phyloP scores from a whole-genome alignment of 2,888 invertebrate species.

The Julus scanicus region DNA sequence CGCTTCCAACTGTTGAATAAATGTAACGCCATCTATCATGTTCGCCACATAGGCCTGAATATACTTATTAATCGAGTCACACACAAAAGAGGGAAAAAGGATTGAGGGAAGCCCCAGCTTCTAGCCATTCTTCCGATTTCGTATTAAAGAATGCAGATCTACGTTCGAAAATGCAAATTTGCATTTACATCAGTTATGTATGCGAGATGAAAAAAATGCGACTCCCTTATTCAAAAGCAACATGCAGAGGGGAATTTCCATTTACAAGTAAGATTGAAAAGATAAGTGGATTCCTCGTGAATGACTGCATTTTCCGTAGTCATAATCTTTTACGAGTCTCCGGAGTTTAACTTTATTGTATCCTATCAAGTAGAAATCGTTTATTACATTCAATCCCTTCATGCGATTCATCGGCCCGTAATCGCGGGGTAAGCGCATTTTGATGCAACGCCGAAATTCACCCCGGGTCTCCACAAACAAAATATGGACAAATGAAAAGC shows the following conservation, averaged over 20 bases:
- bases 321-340: slow-evolving; percentile 33
- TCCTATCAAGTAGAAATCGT: slow-evolving; percentile 33
- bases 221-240: not conserved
- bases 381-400: slow-evolving; percentile 15
- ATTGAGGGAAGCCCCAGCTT: not conserved
- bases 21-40: slow-evolving; percentile 15
- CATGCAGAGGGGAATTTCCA: slow-evolving; percentile 31
- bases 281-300: slow-evolving; percentile 22
- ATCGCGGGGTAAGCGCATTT: not conserved
- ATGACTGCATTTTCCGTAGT: slow-evolving; percentile 28
- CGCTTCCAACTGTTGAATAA: slow-evolving; percentile 22
- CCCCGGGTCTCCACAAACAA: not conserved
- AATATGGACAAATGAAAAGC: slow-evolving; percentile 14
- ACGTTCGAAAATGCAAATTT: not conserved
- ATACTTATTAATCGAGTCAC: slow-evolving; percentile 12
- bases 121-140: slow-evolving; percentile 5
- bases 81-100: not conserved
- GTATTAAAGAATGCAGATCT: not conserved
- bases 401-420: slow-evolving; percentile 19
- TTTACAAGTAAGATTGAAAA: slow-evolving; percentile 33
- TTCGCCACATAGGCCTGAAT: not conserved
- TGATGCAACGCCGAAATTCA: not conserved
- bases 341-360: slow-evolving; percentile 33
- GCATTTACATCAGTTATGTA: not conserved
- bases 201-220: not conserved